Conservation (phyloP, 1,140 invertebrate genomes). For the Tetranychus cinnabarinus region DNA sequence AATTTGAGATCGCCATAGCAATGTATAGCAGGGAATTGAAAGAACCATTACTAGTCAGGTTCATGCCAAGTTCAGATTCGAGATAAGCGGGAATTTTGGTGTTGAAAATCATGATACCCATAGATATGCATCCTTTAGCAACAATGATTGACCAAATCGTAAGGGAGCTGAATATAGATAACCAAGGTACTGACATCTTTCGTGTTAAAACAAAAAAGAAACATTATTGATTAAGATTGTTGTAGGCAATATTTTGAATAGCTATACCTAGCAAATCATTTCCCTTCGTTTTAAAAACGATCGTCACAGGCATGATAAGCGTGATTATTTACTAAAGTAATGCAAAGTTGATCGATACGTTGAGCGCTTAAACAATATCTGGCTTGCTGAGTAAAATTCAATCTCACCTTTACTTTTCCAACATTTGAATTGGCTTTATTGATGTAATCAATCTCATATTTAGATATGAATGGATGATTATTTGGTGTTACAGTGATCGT, state of each 20-base stretch:
- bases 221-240: no score
- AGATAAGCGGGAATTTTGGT: slow-evolving; percentile 11
- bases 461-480: not conserved
- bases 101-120: slow-evolving; percentile 11
- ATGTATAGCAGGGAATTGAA: not conserved
- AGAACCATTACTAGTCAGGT: slow-evolving; percentile 4
- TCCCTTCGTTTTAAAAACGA: no score
- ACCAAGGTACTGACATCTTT: slow-evolving; percentile 11
- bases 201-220: no score
- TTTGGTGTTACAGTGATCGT: slow-evolving; percentile 3
- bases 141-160: slow-evolving; percentile 26
- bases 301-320: no score
- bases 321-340: no score
- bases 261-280: no score
- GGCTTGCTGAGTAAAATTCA: no score
- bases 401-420: no score
- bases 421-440: not conserved
- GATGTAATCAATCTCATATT: not conserved
- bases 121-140: slow-evolving; percentile 28
- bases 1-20: not conserved
- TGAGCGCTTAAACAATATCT: no score
- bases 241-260: no score
- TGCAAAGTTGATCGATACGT: no score
- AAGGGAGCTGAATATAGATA: slow-evolving; percentile 21
- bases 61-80: slow-evolving; percentile 6